These are phyloP conservation scores for Microchrysa polita DNA, from an alignment of 2,888 invertebrate species.

Conservation along the genomic window DNA sequence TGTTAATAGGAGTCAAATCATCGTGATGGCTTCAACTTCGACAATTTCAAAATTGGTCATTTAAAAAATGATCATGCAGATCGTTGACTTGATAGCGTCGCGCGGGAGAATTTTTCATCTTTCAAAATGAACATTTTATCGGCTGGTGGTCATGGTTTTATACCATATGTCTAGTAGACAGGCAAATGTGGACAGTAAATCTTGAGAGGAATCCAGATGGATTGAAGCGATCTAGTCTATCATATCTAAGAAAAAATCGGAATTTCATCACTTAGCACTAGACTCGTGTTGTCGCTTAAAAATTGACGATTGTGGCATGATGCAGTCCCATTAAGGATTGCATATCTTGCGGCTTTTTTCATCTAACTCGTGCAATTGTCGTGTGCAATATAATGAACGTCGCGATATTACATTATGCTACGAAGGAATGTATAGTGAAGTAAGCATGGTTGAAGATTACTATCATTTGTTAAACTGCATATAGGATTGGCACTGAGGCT, in stretches of 20 bases:
- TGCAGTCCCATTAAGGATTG: neutral
- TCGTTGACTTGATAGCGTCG: neutral
- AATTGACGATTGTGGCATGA: neutral
- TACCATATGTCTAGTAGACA: neutral
- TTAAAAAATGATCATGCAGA: neutral
- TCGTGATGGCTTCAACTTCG: neutral
- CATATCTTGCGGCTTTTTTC: neutral
- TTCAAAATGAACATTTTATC: neutral
- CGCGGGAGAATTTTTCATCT: neutral
- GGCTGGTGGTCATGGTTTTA: neutral
- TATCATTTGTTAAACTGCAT: neutral
- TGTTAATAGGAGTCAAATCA: no score
- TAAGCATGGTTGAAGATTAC: neutral
- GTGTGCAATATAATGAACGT: neutral
- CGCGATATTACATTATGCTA: no score
- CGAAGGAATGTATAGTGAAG: neutral
- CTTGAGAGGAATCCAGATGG: neutral
- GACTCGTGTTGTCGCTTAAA: neutral
- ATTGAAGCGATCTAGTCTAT: neutral
- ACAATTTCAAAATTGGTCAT: neutral
- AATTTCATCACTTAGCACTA: neutral
- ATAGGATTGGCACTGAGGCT: neutral
- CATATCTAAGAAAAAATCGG: neutral
- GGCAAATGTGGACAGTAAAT: neutral
- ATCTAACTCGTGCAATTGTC: neutral